A percentile compares a stretch with the other conserved stretches of the same genome.
These are phyloP conservation scores for Mohoua ochrocephala DNA, from an alignment of 2,113 vertebrate genomes.

Conservation along the genomic window DNA sequence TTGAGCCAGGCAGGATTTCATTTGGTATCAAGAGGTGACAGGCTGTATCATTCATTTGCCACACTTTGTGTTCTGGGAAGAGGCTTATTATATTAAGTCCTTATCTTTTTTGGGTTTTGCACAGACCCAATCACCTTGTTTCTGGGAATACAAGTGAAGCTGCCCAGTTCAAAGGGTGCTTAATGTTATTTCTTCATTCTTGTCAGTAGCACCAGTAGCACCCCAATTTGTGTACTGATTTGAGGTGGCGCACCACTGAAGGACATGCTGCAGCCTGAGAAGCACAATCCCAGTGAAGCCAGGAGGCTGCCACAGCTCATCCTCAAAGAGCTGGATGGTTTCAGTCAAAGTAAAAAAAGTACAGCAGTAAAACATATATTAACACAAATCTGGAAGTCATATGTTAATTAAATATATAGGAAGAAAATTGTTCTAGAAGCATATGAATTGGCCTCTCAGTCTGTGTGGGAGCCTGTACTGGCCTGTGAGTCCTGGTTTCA, in stretches of 20 bases:
- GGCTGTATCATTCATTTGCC: constrained; percentile 3
- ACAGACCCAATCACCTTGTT: neutral
- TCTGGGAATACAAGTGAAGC: neutral
- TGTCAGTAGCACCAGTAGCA: neutral
- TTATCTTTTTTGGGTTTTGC: neutral
- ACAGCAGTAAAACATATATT: neutral
- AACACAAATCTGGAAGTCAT: neutral
- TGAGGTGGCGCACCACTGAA: neutral
- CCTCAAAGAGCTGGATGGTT: neutral
- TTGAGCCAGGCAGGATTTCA: neutral
- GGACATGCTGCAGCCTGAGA: neutral
- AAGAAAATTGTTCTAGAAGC: neutral
- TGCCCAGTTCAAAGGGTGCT: neutral
- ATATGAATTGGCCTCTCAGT: neutral
- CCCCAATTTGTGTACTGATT: neutral
- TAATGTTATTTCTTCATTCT: neutral
- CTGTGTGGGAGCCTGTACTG: neutral
- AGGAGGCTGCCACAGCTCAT: neutral
- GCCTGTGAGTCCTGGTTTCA: neutral
- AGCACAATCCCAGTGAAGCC: neutral
- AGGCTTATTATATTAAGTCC: neutral
- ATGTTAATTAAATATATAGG: neutral
- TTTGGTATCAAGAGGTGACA: constrained; percentile 40
- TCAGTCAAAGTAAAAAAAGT: neutral
- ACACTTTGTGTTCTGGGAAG: neutral